A percentile compares a stretch with the other conserved stretches of the same genome.
phyloP scores from a whole-genome alignment of 2,797 vertebrate genomes.

The Xenentodon cancila region DNA sequence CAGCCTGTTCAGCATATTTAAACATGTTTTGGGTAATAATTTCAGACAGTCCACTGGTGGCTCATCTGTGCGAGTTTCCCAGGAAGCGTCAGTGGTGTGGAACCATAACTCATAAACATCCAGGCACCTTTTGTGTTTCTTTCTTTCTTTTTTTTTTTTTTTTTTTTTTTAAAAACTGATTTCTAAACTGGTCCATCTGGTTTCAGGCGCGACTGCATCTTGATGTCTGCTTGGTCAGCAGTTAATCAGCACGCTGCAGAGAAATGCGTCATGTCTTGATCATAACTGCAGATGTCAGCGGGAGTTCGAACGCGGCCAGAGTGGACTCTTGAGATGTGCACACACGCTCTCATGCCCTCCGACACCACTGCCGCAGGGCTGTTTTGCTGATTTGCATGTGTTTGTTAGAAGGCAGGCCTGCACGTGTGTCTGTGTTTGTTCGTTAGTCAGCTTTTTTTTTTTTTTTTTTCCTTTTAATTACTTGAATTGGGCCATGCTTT shows the following conservation, averaged over 20 bases:
- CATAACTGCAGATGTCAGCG: slow-evolving; percentile 58
- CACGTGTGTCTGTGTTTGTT: neutral
- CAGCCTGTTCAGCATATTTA: too few species aligned
- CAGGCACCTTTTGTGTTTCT: too few species aligned
- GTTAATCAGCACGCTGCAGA: slow-evolving; percentile 44
- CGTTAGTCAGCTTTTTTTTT: slow-evolving; percentile 2
- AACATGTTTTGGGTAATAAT: neutral
- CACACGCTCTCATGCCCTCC: neutral
- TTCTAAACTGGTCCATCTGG: slow-evolving; percentile 25
- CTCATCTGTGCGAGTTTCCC: neutral
- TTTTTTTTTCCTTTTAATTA: slow-evolving; percentile 63
- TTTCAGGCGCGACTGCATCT: neutral
- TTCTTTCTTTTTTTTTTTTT: too few species aligned
- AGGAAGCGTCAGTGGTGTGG: neutral
- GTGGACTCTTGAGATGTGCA: slow-evolving; percentile 8
- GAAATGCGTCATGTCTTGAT: slow-evolving; percentile 55
- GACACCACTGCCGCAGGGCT: slow-evolving; percentile 5
- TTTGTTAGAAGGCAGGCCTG: too few species aligned
- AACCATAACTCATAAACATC: neutral
- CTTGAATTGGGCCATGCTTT: slow-evolving; percentile 62
- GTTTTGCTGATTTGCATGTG: neutral
- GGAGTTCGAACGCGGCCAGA: slow-evolving; percentile 26
- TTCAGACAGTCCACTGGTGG: neutral
- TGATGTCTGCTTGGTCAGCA: slow-evolving; percentile 44
- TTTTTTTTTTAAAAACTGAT: neutral